These are phyloP conservation scores for Chrysoperla carnea DNA, from an alignment of 1,140 invertebrate species.

Conservation along the genomic window DNA sequence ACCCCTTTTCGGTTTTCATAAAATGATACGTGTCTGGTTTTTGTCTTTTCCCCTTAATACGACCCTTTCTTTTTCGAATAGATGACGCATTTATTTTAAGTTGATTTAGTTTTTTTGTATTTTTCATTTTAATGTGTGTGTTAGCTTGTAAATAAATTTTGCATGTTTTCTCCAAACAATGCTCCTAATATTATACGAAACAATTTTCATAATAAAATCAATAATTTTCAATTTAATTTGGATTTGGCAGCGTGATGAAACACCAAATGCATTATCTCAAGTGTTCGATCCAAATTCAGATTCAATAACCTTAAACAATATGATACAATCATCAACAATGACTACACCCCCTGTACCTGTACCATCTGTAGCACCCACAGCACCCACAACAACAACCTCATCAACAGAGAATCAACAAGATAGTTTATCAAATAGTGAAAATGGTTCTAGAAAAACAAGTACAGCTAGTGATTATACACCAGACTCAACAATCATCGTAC, in stretches of 20 bases:
- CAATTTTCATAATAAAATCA: no score
- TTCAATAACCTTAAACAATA: background rate
- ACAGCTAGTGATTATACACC: constrained; percentile 33
- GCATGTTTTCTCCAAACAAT: no score
- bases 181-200: no score
- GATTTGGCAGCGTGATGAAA: constrained; percentile 25
- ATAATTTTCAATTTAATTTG: background rate
- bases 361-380: constrained; percentile 8
- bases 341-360: constrained; percentile 10
- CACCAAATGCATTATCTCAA: constrained; percentile 12
- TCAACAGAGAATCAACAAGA: constrained; percentile 20
- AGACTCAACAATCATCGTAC: constrained; percentile 23
- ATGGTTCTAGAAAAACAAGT: constrained; percentile 30
- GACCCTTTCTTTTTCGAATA: no score
- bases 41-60: no score
- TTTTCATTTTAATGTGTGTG: no score
- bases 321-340: constrained; percentile 3
- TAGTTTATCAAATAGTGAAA: constrained; percentile 26
- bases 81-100: no score
- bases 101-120: no score
- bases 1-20: no score
- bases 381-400: constrained; percentile 13
- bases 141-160: no score
- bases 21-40: no score
- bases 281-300: background rate